phyloP scores from a whole-genome alignment of 2,113 vertebrate species.

The mouse (Mus musculus) region DNA sequence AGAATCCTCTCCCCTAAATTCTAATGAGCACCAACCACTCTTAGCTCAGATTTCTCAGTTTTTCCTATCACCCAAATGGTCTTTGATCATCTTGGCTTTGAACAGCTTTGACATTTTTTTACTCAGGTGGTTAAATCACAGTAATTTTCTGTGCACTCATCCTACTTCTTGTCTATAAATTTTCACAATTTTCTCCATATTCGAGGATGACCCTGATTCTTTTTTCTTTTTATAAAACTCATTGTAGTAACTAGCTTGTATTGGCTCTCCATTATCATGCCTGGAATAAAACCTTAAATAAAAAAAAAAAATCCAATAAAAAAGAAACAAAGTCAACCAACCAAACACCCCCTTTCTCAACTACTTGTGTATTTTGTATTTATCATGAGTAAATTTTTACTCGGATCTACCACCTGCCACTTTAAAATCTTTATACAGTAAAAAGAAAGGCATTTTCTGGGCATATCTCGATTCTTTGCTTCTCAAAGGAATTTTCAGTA shows the following conservation, averaged over 20 bases:
- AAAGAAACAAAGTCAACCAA: not conserved
- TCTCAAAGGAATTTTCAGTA: slow-evolving; percentile 64
- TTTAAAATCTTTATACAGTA: slow-evolving; percentile 62
- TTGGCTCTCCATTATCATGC: not conserved
- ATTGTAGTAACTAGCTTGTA: not conserved
- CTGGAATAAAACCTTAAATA: not conserved
- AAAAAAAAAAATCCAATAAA: too few species aligned
- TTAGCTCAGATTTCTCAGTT: not conserved
- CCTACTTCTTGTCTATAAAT: not conserved
- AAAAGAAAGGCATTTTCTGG: slow-evolving; percentile 55
- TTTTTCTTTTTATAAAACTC: not conserved
- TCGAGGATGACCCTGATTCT: not conserved
- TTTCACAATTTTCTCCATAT: not conserved
- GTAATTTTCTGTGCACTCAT: not conserved
- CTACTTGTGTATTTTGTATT: not conserved
- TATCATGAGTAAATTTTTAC: not conserved
- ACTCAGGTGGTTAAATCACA: not conserved
- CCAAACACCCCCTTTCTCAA: not conserved
- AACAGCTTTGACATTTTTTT: not conserved
- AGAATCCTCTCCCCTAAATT: not conserved
- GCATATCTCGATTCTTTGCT: slow-evolving; percentile 53
- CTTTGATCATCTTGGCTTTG: not conserved
- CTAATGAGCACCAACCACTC: not conserved
- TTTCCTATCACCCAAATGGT: not conserved
- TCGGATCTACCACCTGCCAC: slow-evolving; percentile 1